Base-by-base conservation (phyloP, 2,113 vertebrate genomes). In the Talpa occidentalis region DNA sequence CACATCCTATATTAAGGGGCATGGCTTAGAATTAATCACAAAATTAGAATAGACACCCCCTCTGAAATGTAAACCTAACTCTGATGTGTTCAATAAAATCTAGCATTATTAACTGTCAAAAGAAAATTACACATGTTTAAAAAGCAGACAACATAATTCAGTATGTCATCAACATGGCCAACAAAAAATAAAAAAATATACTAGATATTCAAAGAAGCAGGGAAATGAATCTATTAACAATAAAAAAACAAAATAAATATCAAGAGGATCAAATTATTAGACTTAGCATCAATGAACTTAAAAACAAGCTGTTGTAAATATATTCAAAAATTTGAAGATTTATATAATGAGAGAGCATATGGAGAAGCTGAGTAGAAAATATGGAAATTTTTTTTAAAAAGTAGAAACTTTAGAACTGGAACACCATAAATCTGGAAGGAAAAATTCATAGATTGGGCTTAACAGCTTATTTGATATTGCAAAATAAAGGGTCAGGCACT, bases 181-280 rank as follows among this genome's bases (percentile, higher is more conserved):
- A 86, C 12, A 49, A 14, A 76, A 69, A 90, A 93, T 56, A 84
- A 84, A 80, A 80, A 88, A 93, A 52, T 72, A 28, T 47, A 2
- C 4, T 32, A 82, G 42, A 56, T 22, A 69, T 22, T 92, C 49
- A 87, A 82, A 87, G 17, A 82, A 87, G 14, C 19, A 72, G 28
- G 5, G 7, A 84, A 79, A 32, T 70, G 40, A 87, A 86, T 83
- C 19, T 5, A 60, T 16, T 60, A 70, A 44, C 21, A 92, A 79
- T 16, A 22, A 67, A 80, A 79, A 30, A 12, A 49, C 32, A 66
- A 49, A 69, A 67, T 54, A 91, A 59, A 66, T 79, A 67, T 35
- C 19, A 91, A 40, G 21, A 94, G 52, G 21, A 52, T 54, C 11
- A 3, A 32, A 30, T 89, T 91, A 86, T 59, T 70, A 91, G 4